Evolutionary conservation across 2,888 invertebrate species (phyloP).

Genomic region (Heliconius cydno): DNA sequence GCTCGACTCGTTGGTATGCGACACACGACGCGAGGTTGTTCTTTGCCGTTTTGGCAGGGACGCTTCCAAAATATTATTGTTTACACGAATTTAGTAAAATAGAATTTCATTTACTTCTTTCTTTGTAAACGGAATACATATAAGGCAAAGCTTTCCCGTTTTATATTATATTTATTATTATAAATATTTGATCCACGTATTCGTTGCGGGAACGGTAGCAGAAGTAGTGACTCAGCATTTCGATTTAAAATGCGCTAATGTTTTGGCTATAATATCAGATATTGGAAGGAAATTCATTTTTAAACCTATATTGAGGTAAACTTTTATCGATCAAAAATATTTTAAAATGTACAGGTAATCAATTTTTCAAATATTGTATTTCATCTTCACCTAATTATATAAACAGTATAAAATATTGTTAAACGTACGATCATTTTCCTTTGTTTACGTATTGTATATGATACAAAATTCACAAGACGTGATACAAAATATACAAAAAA

Average conservation of each 20-base stretch:
- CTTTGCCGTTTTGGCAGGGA: slow-evolving; percentile 54
- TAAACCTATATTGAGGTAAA: neutral
- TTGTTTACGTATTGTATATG: too few relatives aligned
- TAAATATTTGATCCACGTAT: slow-evolving; percentile 21
- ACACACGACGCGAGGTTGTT: slow-evolving; percentile 58
- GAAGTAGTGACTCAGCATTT: slow-evolving; percentile 18
- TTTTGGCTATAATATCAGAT: neutral
- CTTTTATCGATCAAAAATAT: neutral
- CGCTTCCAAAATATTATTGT: slow-evolving; percentile 45
- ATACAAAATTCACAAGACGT: too few relatives aligned
- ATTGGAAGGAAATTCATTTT: slow-evolving; percentile 6
- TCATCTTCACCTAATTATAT: too few relatives aligned
- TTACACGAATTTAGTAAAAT: slow-evolving; percentile 38
- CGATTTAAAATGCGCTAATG: slow-evolving; percentile 9
- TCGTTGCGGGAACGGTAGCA: slow-evolving; percentile 12
- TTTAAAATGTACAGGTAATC: neutral
- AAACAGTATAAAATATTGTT: too few relatives aligned
- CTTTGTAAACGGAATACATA: neutral
- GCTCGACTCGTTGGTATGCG: slow-evolving; percentile 62
- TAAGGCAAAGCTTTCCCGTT: neutral
- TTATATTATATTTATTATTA: slow-evolving; percentile 19
- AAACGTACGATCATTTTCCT: too few relatives aligned
- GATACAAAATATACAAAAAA: too few relatives aligned
- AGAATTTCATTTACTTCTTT: slow-evolving; percentile 36
- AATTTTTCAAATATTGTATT: neutral